Base-by-base conservation (phyloP, 2,888 invertebrate genomes). In the Nipponacmea schrenckii region DNA sequence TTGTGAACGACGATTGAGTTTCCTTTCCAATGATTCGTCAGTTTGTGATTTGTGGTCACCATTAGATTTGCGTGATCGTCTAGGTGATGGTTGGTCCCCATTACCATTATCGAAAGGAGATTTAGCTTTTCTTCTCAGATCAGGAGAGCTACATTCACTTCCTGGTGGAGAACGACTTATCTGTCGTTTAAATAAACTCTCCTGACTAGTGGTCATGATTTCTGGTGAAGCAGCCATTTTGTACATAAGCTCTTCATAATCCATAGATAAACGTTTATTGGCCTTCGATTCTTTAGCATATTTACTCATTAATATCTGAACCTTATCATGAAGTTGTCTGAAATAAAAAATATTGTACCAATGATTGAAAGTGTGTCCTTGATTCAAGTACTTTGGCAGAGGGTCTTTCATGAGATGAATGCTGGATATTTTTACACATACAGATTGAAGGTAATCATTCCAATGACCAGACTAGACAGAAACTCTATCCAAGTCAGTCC, bases 221-320 rank as follows among this genome's bases (percentile, higher is more conserved):
- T 83, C 83, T 3, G 78, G 73, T 5, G 78, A 74, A 70, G 84
- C 82, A 15, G 78, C 81, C 72, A 96, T 91, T 85, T 94, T 94
- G 93, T 95, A 97, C 82, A 94, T 92, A 2, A 96, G 91, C 89
- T 96, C 95, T 89, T 97, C 97, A 86, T 96, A 96, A 85, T 94
- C 93, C 85, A 94, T 94, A 0, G 93, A 92, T 65, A 96, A 89
- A 1, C 95, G 91, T 74, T 94, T 92, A 83, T 94, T 94, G 78
- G 94, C 94, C 84, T 94, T 93, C 1, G 92, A 91, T 87, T 96
- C 94, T 71, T 94, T 92, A 65, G 93, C 93, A 72, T 93, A 93
- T 70, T 84, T 84, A 46, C 83, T 82, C 83, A 88, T 84, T 70
- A 96, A 90, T 66, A 93, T 91, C 76, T 94, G 92, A 85, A 95